Evolutionary conservation across 2,888 invertebrate species (phyloP).

Genomic region (Platycheirus albimanus): DNA sequence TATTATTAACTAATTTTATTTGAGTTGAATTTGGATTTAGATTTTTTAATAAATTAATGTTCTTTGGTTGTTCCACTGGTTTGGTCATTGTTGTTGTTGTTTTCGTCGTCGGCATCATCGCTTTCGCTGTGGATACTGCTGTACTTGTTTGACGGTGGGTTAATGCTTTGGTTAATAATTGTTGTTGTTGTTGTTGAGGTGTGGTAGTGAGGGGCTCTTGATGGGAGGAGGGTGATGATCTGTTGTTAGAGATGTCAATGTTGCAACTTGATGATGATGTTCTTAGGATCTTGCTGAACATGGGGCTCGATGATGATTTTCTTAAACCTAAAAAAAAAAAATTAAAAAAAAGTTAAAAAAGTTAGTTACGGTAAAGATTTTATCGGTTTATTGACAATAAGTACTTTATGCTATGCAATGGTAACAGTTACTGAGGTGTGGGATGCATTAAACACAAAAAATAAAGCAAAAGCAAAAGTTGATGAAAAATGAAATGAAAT

Average conservation of each 20-base stretch:
- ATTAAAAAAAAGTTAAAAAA: not conserved
- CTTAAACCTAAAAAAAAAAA: slow-evolving; percentile 54
- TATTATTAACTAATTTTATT: slow-evolving; percentile 74
- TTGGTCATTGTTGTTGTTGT: slow-evolving; percentile 78
- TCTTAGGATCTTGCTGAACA: slow-evolving; percentile 51
- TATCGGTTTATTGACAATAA: too few species aligned
- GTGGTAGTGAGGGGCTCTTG: slow-evolving; percentile 41
- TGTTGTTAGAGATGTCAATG: slow-evolving; percentile 34
- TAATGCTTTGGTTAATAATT: slow-evolving; percentile 77
- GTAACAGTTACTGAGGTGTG: too few species aligned
- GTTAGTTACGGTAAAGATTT: not conserved
- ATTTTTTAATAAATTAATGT: slow-evolving; percentile 79
- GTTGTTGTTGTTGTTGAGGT: slow-evolving; percentile 75
- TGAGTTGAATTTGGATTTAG: slow-evolving; percentile 73
- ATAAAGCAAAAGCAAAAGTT: not conserved
- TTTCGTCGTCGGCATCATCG: slow-evolving; percentile 75
- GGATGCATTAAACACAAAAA: too few species aligned
- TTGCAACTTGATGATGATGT: slow-evolving; percentile 36
- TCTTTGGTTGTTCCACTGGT: slow-evolving; percentile 83
- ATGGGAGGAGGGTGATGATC: slow-evolving; percentile 67
- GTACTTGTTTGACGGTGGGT: slow-evolving; percentile 70
- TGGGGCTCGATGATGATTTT: slow-evolving; percentile 55
- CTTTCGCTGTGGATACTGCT: slow-evolving; percentile 47
- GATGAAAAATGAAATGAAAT: too few species aligned
- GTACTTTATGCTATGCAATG: too few species aligned